Percentiles rank a stretch among this genome's conserved stretches.
phyloP scores from a whole-genome alignment of 2,113 vertebrate species.

The Coreoperca whiteheadi region DNA sequence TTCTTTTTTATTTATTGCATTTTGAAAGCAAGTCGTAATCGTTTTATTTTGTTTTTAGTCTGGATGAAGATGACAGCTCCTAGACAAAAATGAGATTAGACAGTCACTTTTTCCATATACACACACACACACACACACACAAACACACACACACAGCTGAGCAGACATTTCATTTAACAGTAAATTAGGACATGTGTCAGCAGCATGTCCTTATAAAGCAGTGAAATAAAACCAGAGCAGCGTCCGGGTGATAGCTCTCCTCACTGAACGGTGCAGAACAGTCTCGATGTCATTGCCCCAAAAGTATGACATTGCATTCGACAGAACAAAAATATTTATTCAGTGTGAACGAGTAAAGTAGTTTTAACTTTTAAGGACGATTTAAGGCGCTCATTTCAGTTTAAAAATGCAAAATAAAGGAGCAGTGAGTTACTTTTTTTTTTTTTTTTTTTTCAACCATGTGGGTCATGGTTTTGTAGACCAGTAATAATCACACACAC shows the following conservation, averaged over 20 bases:
- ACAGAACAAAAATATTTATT: conserved; percentile 14
- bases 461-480: too few species aligned
- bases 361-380: background rate
- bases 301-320: background rate
- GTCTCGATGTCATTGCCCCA: background rate
- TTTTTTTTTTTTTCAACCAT: background rate
- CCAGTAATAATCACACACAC: background rate
- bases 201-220: conserved; percentile 81
- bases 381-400: background rate
- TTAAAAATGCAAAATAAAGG: background rate
- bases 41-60: conserved; percentile 50
- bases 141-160: conserved; percentile 40
- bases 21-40: conserved; percentile 38
- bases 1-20: conserved; percentile 33
- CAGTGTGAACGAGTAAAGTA: background rate
- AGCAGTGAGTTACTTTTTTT: background rate
- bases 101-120: conserved; percentile 68
- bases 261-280: conserved; percentile 10
- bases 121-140: conserved; percentile 32
- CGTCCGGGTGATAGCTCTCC: background rate
- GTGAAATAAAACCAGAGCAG: conserved; percentile 58
- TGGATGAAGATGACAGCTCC: conserved; percentile 18
- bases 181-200: conserved; percentile 62
- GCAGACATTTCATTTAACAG: conserved; percentile 59
- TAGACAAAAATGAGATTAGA: conserved; percentile 51